Percentiles rank a stretch among this genome's conserved stretches.
Evolutionary conservation across 2,888 invertebrate species (phyloP).

Genomic region (Troilus luridus): DNA sequence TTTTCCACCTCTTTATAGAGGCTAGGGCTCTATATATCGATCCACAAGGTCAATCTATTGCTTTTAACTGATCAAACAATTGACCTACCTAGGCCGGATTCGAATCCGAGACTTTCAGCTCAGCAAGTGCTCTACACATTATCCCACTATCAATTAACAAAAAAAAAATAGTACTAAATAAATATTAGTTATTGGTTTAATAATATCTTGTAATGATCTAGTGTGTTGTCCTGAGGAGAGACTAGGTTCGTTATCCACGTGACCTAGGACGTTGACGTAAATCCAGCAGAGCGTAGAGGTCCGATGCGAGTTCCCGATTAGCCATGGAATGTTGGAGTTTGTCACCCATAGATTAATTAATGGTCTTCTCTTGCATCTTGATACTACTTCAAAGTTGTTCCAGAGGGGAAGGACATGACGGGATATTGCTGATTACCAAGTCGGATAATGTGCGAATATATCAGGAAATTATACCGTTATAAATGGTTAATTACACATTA

Average conservation of each 20-base stretch:
- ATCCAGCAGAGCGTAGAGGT: neutral
- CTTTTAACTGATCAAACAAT: too few species aligned
- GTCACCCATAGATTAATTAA: slow-evolving; percentile 45
- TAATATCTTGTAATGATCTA: neutral
- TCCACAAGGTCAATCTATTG: too few species aligned
- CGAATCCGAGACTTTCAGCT: too few species aligned
- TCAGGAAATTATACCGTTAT: neutral
- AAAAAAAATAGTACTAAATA: neutral
- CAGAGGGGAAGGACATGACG: neutral
- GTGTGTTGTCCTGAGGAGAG: neutral
- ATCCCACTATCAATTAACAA: too few species aligned
- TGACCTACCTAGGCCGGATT: too few species aligned
- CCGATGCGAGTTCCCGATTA: neutral
- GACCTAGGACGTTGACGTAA: slow-evolving; percentile 9
- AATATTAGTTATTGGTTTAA: neutral
- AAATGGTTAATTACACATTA: neutral
- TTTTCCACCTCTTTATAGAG: too few species aligned
- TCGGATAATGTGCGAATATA: neutral
- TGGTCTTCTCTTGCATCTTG: neutral
- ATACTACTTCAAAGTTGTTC: slow-evolving; percentile 9
- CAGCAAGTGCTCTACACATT: too few species aligned
- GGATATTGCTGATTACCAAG: neutral
- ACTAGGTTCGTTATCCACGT: neutral
- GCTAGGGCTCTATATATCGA: too few species aligned
- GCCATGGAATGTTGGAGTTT: slow-evolving; percentile 5